Conservation (phyloP, 2,888 invertebrate genomes). For the Ochropleura plecta region DNA sequence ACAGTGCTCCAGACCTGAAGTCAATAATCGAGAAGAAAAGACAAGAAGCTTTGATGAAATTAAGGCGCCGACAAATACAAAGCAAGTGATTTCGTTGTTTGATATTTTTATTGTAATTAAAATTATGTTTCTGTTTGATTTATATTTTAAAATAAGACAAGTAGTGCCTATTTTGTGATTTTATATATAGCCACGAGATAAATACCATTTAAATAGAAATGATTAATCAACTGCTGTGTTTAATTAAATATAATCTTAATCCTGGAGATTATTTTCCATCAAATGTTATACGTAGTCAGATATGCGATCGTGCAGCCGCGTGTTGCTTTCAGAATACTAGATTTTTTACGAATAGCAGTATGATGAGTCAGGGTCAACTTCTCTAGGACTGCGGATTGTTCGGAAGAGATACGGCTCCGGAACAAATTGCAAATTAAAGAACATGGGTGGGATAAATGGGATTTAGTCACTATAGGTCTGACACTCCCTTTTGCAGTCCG, state of each 20-base stretch:
- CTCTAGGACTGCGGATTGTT: too few relatives aligned
- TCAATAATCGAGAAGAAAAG: conserved; percentile 86
- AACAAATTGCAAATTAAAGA: too few relatives aligned
- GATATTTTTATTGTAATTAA: conserved; percentile 44
- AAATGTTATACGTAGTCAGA: too few relatives aligned
- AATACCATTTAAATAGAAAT: conserved; percentile 30
- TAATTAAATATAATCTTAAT: conserved; percentile 14
- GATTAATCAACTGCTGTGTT: conserved; percentile 7
- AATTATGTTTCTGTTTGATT: conserved; percentile 62
- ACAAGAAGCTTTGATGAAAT: conserved; percentile 86
- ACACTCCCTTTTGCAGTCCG: too few relatives aligned
- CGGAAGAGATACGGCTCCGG: too few relatives aligned
- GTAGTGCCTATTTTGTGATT: conserved; percentile 48
- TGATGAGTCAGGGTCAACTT: too few relatives aligned
- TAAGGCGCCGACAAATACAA: conserved; percentile 80
- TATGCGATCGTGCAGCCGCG: too few relatives aligned
- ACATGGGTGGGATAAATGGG: too few relatives aligned
- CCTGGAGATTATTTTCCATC: background rate
- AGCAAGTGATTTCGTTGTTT: conserved; percentile 63
- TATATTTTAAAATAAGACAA: conserved; percentile 37
- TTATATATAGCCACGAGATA: conserved; percentile 46
- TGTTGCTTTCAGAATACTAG: too few relatives aligned
- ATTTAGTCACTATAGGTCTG: too few relatives aligned
- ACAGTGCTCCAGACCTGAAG: conserved; percentile 74
- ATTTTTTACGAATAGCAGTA: too few relatives aligned